Base-by-base conservation (phyloP, 2,888 invertebrate species). In the Limenitis camilla region DNA sequence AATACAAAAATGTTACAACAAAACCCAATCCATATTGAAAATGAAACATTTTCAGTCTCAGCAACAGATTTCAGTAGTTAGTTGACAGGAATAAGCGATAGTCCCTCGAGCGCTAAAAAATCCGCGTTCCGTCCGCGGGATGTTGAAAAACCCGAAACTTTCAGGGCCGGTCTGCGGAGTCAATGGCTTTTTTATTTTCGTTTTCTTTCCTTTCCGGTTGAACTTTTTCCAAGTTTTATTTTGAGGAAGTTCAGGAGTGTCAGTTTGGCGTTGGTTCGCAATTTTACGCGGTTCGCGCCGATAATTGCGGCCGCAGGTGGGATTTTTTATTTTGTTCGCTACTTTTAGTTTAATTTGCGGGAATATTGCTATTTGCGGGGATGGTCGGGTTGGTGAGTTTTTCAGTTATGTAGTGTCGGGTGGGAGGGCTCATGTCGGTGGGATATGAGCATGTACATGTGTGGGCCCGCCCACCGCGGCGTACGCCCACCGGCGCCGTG, bases 301-400 rank as follows among this genome's bases (percentile, higher is more conserved):
- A 87, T 86, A 85, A 86, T 86, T 86, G 83, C 81, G 79, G 78
- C 69, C 79, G 81, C 83, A 85, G 84, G 85, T 86, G 85, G 72
- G 67, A 69, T 72, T 69, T 71, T 57, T 47, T 69, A 65, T 62
- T 68, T 59, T 52, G 43, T 50, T 49, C 55, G 53, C 58, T 60
- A 59, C 53, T 60, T 52, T 55, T 51, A 50, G 53, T 60, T 60
- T 60, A 61, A 59, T 63, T 60, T 60, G 52, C 40, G 39, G 41
- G 49, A 47, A 46, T 62, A 60, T 61, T 61, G 56, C 53, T 58
- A 54, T 59, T 55, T 52, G 48, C n/a, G 28, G 19, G 32, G 33
- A 33, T 48, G 47, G 19, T 46, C 50, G n/a, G 51, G 45, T 5
- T 45, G 44, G 49, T 35, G n/a, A 33, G 19, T 59, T 50, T 49